Evolutionary conservation across 1,140 invertebrate genomes (phyloP).

Genomic region (Pachyrhynchus sulphureomaculatus): DNA sequence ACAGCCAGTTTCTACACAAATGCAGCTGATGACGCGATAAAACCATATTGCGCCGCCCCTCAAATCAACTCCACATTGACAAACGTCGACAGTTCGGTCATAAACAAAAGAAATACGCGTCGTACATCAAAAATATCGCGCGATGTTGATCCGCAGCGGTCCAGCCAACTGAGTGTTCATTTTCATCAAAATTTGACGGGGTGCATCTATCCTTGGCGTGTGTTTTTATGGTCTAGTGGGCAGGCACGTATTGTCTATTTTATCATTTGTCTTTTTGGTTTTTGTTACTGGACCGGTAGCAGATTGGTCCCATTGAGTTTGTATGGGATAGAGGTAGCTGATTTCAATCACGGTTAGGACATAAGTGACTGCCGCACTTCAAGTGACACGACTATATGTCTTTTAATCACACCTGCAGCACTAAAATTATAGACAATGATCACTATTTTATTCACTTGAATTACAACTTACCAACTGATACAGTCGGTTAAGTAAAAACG

Average conservation of each 20-base stretch:
- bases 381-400: no score
- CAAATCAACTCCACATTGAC: slow-evolving; percentile 6
- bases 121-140: slow-evolving; percentile 3
- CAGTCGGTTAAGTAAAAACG: no score
- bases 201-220: slow-evolving; percentile 14
- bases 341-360: no score
- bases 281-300: background rate
- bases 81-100: background rate
- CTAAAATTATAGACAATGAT: no score
- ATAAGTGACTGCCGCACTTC: no score
- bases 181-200: slow-evolving; percentile 19
- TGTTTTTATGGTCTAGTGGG: slow-evolving; percentile 27
- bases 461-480: no score
- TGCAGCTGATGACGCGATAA: no score
- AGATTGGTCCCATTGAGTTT: background rate
- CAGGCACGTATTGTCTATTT: background rate
- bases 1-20: no score
- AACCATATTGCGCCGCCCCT: background rate
- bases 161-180: no score
- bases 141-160: background rate
- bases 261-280: slow-evolving; percentile 12
- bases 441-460: no score
- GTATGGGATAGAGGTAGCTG: no score
- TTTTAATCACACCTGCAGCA: no score
- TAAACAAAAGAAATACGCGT: slow-evolving; percentile 5